Evolutionary conservation across 2,113 vertebrate species (phyloP).

Genomic region (Prochilodus magdalenae): DNA sequence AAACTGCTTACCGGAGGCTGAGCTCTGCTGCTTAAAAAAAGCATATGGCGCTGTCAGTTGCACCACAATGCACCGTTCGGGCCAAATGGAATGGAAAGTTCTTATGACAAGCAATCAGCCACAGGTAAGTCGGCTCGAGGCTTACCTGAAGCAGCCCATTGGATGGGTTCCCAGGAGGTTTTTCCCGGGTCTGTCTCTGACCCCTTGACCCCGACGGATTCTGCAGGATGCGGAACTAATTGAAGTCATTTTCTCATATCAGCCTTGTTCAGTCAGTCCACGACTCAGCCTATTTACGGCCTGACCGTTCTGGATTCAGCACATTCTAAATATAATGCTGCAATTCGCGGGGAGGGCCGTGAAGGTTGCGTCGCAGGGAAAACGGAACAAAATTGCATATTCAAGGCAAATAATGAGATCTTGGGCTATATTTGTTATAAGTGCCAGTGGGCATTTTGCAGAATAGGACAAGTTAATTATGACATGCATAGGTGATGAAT

Average conservation of each 20-base stretch:
- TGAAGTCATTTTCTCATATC: slow-evolving; percentile 46
- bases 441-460: slow-evolving; percentile 14
- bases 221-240: slow-evolving; percentile 45
- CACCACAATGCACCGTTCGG: too few species aligned
- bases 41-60: neutral
- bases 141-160: slow-evolving; percentile 30
- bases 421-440: slow-evolving; percentile 33
- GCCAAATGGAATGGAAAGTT: slow-evolving; percentile 11
- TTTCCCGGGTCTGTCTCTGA: slow-evolving; percentile 15
- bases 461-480: slow-evolving; percentile 34
- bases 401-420: slow-evolving; percentile 41
- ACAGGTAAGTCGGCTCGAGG: neutral
- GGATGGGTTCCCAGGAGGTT: slow-evolving; percentile 10
- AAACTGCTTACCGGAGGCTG: neutral
- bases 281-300: slow-evolving; percentile 40
- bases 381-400: slow-evolving; percentile 42
- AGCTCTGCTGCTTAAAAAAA: neutral
- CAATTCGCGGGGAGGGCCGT: slow-evolving; percentile 33
- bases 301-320: slow-evolving; percentile 40
- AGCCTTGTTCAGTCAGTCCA: slow-evolving; percentile 28
- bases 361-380: slow-evolving; percentile 24
- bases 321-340: slow-evolving; percentile 47
- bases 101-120: slow-evolving; percentile 13
- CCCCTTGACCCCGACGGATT: slow-evolving; percentile 26
- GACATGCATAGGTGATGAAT: slow-evolving; percentile 11